These are phyloP conservation scores for Ctenochaetus hawaiiensis DNA, from an alignment of 2,797 vertebrate species.

Conservation along the genomic window DNA sequence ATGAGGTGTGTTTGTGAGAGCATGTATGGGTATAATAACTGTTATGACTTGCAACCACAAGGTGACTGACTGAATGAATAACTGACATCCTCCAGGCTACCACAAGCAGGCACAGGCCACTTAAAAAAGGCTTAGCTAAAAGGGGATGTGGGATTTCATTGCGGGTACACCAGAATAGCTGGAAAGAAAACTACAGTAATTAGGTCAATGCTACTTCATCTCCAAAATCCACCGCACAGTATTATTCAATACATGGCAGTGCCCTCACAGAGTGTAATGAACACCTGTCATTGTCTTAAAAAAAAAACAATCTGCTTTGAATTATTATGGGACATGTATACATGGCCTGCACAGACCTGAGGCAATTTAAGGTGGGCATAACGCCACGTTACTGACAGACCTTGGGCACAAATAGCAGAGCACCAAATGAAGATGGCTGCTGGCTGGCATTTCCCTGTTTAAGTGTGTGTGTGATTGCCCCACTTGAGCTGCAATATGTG, in stretches of 20 bases:
- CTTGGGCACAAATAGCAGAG: conserved; percentile 69
- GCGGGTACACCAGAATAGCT: conserved; percentile 70
- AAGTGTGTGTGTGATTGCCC: conserved; percentile 71
- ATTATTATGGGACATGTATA: conserved; percentile 39
- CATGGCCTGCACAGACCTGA: conserved; percentile 36
- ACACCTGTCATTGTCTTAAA: conserved; percentile 15
- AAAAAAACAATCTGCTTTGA: conserved; percentile 21
- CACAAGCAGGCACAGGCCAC: conserved; percentile 57
- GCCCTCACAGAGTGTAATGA: not conserved
- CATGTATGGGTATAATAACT: conserved; percentile 41
- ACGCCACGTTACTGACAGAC: conserved; percentile 51
- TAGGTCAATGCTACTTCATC: conserved; percentile 34
- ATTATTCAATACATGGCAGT: not conserved
- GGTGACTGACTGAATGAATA: conserved; percentile 72
- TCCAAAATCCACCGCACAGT: conserved; percentile 14
- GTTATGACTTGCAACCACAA: conserved; percentile 69
- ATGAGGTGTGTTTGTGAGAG: conserved; percentile 25
- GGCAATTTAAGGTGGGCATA: conserved; percentile 45
- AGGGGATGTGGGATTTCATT: conserved; percentile 69
- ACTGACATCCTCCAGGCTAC: conserved; percentile 54
- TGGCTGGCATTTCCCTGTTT: conserved; percentile 74
- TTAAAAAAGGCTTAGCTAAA: conserved; percentile 73
- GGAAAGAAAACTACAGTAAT: conserved; percentile 54
- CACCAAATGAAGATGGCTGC: conserved; percentile 70
- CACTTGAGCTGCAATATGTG: conserved; percentile 72